Percentiles rank a stretch among this genome's conserved stretches.
Evolutionary conservation across 2,113 vertebrate genomes (phyloP).

Genomic region (Megaptera novaeangliae): DNA sequence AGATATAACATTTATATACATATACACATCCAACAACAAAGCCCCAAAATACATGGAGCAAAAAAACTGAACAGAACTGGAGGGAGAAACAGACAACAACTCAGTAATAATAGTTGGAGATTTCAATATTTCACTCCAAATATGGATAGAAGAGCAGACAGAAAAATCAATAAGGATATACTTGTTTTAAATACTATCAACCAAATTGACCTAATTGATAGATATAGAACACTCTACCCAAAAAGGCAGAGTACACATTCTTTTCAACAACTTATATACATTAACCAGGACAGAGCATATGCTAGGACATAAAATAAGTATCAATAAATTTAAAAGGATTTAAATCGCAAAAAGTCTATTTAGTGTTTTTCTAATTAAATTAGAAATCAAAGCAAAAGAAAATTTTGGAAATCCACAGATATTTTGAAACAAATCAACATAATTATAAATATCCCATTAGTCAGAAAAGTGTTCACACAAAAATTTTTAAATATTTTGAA

Average conservation of each 20-base stretch:
- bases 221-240: background rate
- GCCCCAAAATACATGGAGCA: background rate
- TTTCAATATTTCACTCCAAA: background rate
- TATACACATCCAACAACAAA: background rate
- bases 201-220: background rate
- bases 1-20: background rate
- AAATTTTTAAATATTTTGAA: background rate
- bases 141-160: background rate
- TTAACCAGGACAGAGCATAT: background rate
- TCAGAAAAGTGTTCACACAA: background rate
- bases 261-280: background rate
- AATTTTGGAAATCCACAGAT: background rate
- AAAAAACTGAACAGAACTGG: background rate
- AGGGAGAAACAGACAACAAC: background rate
- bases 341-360: background rate
- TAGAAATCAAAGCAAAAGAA: background rate
- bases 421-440: background rate
- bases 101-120: background rate
- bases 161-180: background rate
- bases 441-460: background rate
- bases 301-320: background rate
- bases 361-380: background rate
- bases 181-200: background rate
- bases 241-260: background rate
- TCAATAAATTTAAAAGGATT: background rate